Base-by-base conservation (phyloP, 2,113 vertebrate species). In the Mionectes macconnelli region DNA sequence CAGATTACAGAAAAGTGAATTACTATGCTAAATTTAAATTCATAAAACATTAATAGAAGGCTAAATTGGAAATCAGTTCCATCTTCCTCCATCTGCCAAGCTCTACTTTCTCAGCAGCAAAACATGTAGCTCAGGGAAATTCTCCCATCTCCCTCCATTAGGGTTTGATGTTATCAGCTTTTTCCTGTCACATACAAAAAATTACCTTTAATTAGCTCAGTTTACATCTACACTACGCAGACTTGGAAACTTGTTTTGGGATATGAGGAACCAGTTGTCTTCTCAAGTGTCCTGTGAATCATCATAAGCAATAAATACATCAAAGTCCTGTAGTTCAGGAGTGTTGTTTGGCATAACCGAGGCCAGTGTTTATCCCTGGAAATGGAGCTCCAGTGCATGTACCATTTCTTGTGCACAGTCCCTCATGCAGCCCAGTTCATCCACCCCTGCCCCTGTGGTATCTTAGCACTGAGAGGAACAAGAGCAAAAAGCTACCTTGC, bases 31-130 rank as follows among this genome's bases (percentile, higher is more conserved):
- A 88, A 96, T 86, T 93, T 94, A 92, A 96, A 96, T 89, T 78
- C 55, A 93, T 92, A 94, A 94, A 97, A 92, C 88, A 93, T 96
- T 96, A 95, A 96, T 95, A 95, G 88, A 92, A 93, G 90, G 21
- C 64, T 84, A 95, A 86, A 93, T 75, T 82, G 90, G 76, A 96
- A 94, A 93, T 93, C 79, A 92, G 82, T 74, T 92, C 83, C 80
- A 84, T 94, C 80, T 81, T 90, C 64, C 52, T 74, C 88, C 80
- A 78, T 88, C 82, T 93, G 93, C 90, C 80, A 94, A 80, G 64
- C 66, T 81, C 55, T 59, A 63, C 70, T 83, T 90, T 93, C 91
- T 96, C 72, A 88, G 80, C 76, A 92, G 80, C 83, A 96, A 94
- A 90, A 49, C 92, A 96, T 0, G 3, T 92, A 96, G 80, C 88